These are phyloP conservation scores for Sminthurides bifidus DNA, from an alignment of 1,140 invertebrate genomes.

Conservation along the genomic window DNA sequence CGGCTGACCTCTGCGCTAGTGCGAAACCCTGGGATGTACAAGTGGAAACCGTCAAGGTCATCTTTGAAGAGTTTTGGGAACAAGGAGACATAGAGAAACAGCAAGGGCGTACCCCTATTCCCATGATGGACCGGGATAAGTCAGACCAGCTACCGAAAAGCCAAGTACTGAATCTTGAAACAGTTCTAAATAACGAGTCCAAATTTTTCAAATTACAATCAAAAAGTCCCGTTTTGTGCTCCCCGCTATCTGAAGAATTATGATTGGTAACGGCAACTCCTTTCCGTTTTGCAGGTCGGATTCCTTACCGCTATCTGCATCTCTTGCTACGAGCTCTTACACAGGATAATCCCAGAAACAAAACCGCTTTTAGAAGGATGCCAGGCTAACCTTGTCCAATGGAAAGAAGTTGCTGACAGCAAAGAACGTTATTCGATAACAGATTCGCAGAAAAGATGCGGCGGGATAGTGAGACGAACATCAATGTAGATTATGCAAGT, in stretches of 20 bases:
- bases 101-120: constrained; percentile 22
- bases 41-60: constrained; percentile 62
- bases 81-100: constrained; percentile 41
- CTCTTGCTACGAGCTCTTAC: constrained; percentile 61
- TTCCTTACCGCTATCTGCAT: constrained; percentile 68
- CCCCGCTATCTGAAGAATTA: neutral
- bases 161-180: constrained; percentile 40
- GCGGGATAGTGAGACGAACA: no score
- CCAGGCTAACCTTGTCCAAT: constrained; percentile 41
- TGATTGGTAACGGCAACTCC: neutral
- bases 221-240: neutral
- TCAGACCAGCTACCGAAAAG: constrained; percentile 57
- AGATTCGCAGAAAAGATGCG: neutral
- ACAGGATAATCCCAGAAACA: constrained; percentile 55
- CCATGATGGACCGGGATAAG: constrained; percentile 68
- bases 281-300: constrained; percentile 48
- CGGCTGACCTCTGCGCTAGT: constrained; percentile 66
- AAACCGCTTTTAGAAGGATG: constrained; percentile 56
- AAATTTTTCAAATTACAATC: neutral
- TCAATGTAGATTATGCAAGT: no score
- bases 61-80: constrained; percentile 76
- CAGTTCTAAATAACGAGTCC: neutral
- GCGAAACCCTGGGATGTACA: constrained; percentile 76
- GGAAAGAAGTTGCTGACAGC: constrained; percentile 22
- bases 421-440: neutral